Conservation (phyloP, 2,797 vertebrate species). For the Pipistrellus nathusii region DNA sequence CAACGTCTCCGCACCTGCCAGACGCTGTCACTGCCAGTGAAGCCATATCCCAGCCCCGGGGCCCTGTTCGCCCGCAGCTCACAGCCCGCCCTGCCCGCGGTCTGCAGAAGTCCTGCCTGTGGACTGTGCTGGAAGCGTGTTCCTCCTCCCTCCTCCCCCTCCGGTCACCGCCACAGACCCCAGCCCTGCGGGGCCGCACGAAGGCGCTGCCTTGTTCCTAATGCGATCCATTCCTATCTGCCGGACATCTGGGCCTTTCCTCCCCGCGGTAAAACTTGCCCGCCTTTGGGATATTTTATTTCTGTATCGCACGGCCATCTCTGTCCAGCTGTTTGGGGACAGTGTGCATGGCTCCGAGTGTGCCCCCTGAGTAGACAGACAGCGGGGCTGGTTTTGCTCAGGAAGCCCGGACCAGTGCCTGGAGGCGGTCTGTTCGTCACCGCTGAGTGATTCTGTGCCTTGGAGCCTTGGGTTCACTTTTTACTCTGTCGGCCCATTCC, state of each 20-base stretch:
- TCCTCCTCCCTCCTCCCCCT: too few relatives aligned
- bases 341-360: not conserved
- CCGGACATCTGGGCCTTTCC: slow-evolving; percentile 56
- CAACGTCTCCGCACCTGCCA: slow-evolving; percentile 3
- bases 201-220: slow-evolving; percentile 42
- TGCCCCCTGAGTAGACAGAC: not conserved
- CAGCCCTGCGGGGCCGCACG: not conserved
- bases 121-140: too few relatives aligned
- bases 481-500: not conserved
- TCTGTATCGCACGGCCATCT: not conserved
- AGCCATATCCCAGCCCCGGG: not conserved
- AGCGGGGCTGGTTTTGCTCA: not conserved
- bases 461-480: not conserved
- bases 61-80: not conserved
- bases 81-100: too few relatives aligned
- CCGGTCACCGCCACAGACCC: not conserved
- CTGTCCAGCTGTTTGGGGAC: not conserved
- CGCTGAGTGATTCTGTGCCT: not conserved
- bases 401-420: slow-evolving; percentile 40
- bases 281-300: slow-evolving; percentile 43
- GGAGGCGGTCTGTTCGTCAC: slow-evolving; percentile 43
- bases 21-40: not conserved
- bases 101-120: not conserved
- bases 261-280: not conserved
- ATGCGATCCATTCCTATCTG: not conserved